Evolutionary conservation across 2,888 invertebrate genomes (phyloP), one percentile per base, ranked within the genome.

Genomic region (Hypercompe scribonia): DNA sequence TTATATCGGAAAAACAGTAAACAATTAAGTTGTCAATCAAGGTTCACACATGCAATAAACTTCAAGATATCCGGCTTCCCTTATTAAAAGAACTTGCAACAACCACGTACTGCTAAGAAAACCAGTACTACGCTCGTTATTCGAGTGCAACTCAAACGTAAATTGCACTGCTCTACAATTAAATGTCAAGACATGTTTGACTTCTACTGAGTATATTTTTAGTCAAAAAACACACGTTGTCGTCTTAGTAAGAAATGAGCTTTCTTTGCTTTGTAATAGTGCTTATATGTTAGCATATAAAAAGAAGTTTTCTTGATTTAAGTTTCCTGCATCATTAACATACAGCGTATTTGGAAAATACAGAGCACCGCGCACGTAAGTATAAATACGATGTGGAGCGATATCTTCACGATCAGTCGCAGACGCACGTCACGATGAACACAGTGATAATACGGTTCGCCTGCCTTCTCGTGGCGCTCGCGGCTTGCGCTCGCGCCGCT

Each of bases 301-400:
- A 61, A 33, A 33, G 11, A 46, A 21, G 33, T 13, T 31, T 67
- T 21, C 13, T 34, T 50, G 13, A 50, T 54, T 61, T 15, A 54
- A n/a, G 21, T 77, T 70, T 78, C 69, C 75, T 73, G 78, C 67
- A 74, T 75, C 65, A 68, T 77, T 66, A 75, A 75, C 73, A 74
- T 71, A 65, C 74, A 81, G 78, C 78, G 80, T 76, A 78, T 64
- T 64, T 75, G 85, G 84, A 83, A 83, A 84, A 75, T 78, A 78
- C 84, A 36, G 66, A 31, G 36, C 64, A 42, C 54, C 68, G 10
- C 1, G 3, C 18, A 54, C 73, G 58, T 33, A 24, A 68, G 73
- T 81, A 82, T 75, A 81, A 72, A 79, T 50, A 65, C 68, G 61
- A 61, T n/a, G 72, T 50, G 71, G 61, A 39, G 7, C 50, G 36